Evolutionary conservation across 2,113 vertebrate genomes (phyloP), one percentile per base, ranked within the genome.

Genomic region (Tichodroma muraria): DNA sequence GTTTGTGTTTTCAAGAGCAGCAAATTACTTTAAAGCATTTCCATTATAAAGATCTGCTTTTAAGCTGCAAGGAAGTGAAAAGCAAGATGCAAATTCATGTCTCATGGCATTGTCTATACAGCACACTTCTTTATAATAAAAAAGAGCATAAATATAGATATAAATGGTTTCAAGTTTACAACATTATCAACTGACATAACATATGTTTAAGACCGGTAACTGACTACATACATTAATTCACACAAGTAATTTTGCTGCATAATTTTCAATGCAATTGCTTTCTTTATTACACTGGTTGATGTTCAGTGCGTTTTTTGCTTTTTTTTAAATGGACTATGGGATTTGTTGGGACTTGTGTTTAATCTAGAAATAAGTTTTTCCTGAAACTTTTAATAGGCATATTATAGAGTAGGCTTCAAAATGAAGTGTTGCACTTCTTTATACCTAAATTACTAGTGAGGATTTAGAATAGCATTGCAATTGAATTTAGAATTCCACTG

Each of bases 21-120:
- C 31, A 64, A 91, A 90, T 85, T 66, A 45, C 59, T 91, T 79
- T 82, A 91, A 80, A 94, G 44, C 59, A 80, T 79, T 92, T 49
- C 37, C 66, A 79, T 71, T 89, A 52, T 52, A 81, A 91, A 89
- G 60, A 78, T 23, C 68, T 70, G 50, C 63, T 88, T 72, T 88
- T 91, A 90, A 96, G 77, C 30, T 65, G 27, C 44, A 76, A 80
- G 63, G 53, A 91, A 85, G 78, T 42, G 77, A 96, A 95, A 93
- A 79, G 44, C 47, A 91, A 91, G 47, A 80, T 77, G 59, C 25
- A 88, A 83, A 77, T 72, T 77, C n/a, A 70, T 28, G 37, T 83
- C 70, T 77, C 60, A 33, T 64, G 57, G 68, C 61, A 80, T 30
- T 81, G 35, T 28, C 80, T 88, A 61, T 61, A 94, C 71, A 94